Base-by-base conservation (phyloP, 1,140 invertebrate genomes). In the Leptinotarsa defecta region DNA sequence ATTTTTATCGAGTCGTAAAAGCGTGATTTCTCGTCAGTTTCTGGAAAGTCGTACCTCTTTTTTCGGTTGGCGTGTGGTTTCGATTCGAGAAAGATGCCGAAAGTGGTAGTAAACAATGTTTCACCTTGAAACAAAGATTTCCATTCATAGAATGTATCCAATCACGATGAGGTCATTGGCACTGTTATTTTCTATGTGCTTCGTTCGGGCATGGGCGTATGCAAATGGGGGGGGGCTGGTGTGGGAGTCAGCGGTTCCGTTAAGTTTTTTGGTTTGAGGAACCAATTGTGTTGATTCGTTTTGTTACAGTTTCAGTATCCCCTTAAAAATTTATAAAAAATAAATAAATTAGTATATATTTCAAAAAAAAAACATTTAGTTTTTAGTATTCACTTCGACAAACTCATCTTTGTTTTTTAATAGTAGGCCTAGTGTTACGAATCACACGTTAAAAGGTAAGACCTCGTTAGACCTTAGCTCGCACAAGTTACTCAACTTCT, bases 61-160 rank as follows among this genome's bases (percentile, higher is more conserved):
- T 19, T 57, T 57, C 52, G 52, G 52, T 17, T 57, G 52, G 52
- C n/a, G 4, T 57, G 52, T 57, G 52, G 4, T 19, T 15, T 57
- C 52, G 13, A 19, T 57, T 19, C 52, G n/a, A 15, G 13, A 19
- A 17, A 13, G 52, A 17, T 57, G 69, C 69, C 69, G 22, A 71
- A 71, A 71, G 48, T 49, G 72, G 72, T 74, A 71, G 68, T 71
- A 71, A 65, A 69, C 73, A 74, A 74, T 62, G 13, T 69, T 57
- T 74, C 49, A 74, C 67, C 61, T 77, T 70, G 76, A 76, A 71
- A 76, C 76, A 64, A 76, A 77, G 75, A 73, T 76, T 75, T 67
- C 76, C 76, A 79, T 77, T 79, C 78, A 79, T 77, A 76, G 71
- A 78, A 75, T 76, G 77, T 75, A 71, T 76, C 71, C 67, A 76